Evolutionary conservation across 2,113 vertebrate genomes (phyloP), one percentile per base, ranked within the genome.

Genomic region (Orthonyx spaldingii): DNA sequence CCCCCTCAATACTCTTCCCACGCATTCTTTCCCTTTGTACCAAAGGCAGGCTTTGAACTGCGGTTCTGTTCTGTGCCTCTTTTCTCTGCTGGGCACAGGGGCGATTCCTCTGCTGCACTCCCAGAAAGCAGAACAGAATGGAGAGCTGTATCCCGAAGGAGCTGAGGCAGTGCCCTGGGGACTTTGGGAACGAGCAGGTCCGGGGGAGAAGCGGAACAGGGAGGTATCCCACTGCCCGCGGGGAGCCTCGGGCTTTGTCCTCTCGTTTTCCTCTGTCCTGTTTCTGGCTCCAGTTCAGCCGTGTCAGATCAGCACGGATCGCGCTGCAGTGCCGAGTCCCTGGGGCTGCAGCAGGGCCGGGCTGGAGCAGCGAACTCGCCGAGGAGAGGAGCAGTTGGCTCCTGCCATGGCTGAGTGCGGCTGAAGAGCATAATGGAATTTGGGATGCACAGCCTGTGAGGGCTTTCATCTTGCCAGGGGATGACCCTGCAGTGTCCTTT

Each of bases 191-290:
- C 33, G 44, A 72, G 53, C 24, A 53, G n/a, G 23, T 61, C 1
- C 10, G 4, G 11, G 44, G 55, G 9, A 33, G 57, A 24, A 19
- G 26, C 1, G 20, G 18, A 64, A 4, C n/a, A 9, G 49, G 24
- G 32, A 53, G 23, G 6, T 11, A 68, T 4, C 56, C 18, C 20
- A 2, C 33, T 39, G 55, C 39, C 50, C 56, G 39, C 1, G 0
- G 8, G 52, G 7, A 10, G n/a, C 44, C 32, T 60, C 24, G 26
- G 65, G 16, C 32, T 91, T 28, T 72, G 61, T 46, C 4, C 1
- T 30, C 37, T 30, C 18, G 1, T 35, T 55, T 80, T 42, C 35
- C 15, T 70, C 37, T 0, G 0, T 44, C 7, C 68, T 11, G 16
- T 7, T 30, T 27, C 35, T 71, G 72, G 42, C 60, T 94, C 16